Conservation (phyloP, 2,888 invertebrate species). For the Chymomyza caudatula region DNA sequence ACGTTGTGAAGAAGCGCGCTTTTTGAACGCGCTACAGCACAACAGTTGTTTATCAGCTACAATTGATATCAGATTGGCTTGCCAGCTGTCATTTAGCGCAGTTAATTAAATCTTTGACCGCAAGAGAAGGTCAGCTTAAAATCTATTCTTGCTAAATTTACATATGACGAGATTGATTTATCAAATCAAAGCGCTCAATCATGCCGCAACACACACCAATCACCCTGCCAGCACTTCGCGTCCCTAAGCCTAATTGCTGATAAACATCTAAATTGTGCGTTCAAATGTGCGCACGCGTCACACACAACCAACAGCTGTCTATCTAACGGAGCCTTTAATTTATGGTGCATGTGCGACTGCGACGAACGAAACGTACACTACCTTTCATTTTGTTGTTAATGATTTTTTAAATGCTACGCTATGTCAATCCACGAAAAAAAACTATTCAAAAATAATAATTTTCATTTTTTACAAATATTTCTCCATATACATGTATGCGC, state of each 20-base stretch:
- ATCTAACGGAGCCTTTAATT: slow-evolving; percentile 32
- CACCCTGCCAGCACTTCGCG: slow-evolving; percentile 19
- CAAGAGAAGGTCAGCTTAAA: slow-evolving; percentile 1
- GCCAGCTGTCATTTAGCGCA: background rate
- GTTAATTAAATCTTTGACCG: slow-evolving; percentile 55
- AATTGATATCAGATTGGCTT: slow-evolving; percentile 11
- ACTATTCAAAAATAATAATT: slow-evolving; percentile 61
- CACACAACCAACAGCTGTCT: slow-evolving; percentile 9
- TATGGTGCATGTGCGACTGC: background rate
- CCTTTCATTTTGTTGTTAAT: slow-evolving; percentile 31
- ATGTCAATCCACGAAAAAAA: slow-evolving; percentile 38
- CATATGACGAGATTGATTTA: slow-evolving; percentile 65
- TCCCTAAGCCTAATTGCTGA: slow-evolving; percentile 68
- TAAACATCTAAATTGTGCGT: slow-evolving; percentile 60
- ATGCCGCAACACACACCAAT: slow-evolving; percentile 17
- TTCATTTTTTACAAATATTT: slow-evolving; percentile 29
- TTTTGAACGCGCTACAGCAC: background rate
- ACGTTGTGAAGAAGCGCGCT: slow-evolving; percentile 4
- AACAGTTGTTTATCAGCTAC: background rate
- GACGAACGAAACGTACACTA: background rate
- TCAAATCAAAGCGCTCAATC: slow-evolving; percentile 52
- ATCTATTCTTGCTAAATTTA: slow-evolving; percentile 41
- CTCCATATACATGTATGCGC: too few species aligned
- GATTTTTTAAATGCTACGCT: slow-evolving; percentile 63
- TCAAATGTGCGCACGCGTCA: slow-evolving; percentile 33